Percentiles rank a stretch among this genome's conserved stretches.
Conservation (phyloP, 2,113 vertebrate genomes). For the Bombycilla garrulus region DNA sequence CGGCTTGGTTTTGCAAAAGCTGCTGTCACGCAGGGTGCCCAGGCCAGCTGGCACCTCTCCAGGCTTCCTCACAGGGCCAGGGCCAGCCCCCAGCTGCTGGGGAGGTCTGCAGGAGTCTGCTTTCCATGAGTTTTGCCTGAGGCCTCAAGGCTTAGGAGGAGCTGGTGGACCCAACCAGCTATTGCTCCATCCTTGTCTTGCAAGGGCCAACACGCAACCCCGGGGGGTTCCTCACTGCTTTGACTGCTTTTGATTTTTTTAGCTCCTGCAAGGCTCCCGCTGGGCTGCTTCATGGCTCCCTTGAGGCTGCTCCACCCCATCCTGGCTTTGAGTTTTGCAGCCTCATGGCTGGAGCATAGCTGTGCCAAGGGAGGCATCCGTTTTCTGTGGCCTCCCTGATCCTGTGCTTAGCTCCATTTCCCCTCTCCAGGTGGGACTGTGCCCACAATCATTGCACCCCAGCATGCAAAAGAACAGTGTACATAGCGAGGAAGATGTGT, state of each 20-base stretch:
- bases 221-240: not conserved
- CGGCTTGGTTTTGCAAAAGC: not conserved
- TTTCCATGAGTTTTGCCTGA: conserved; percentile 53
- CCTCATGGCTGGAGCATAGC: not conserved
- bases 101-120: conserved; percentile 31
- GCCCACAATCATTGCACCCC: not conserved
- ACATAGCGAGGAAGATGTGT: not conserved
- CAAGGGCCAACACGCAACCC: not conserved
- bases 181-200: conserved; percentile 45
- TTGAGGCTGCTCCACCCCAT: not conserved
- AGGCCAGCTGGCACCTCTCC: conserved; percentile 39
- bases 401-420: not conserved
- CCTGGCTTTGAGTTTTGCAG: not conserved
- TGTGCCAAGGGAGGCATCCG: not conserved
- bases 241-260: not conserved
- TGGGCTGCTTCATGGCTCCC: not conserved
- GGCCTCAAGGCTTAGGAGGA: conserved; percentile 7
- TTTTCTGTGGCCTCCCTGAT: not conserved
- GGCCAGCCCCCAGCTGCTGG: not conserved
- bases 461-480: not conserved
- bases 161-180: not conserved
- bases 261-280: not conserved
- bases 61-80: not conserved
- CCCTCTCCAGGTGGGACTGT: not conserved
- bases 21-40: not conserved